A percentile compares a stretch with the other conserved stretches of the same genome.
These are phyloP conservation scores for Empis livida DNA, from an alignment of 2,888 invertebrate species.

Conservation along the genomic window DNA sequence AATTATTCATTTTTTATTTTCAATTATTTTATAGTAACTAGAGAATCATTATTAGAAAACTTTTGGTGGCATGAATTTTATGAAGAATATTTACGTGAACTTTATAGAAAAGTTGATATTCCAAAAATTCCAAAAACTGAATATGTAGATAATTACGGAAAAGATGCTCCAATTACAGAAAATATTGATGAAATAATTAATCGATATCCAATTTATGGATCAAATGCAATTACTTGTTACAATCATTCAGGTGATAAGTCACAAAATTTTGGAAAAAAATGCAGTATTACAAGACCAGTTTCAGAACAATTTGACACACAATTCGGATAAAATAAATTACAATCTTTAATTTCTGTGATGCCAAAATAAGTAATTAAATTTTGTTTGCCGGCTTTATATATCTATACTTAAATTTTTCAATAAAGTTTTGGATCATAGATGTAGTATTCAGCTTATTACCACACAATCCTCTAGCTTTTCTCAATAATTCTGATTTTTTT, in stretches of 20 bases:
- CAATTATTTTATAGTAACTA: too few relatives aligned
- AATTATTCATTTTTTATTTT: too few relatives aligned
- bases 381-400: too few relatives aligned
- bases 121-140: slow-evolving; percentile 17
- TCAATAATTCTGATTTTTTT: too few relatives aligned
- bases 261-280: slow-evolving; percentile 22
- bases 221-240: slow-evolving; percentile 26
- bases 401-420: too few relatives aligned
- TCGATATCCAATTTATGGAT: slow-evolving; percentile 27
- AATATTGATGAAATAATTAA: slow-evolving; percentile 19
- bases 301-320: slow-evolving; percentile 22
- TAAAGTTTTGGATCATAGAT: too few relatives aligned
- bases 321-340: slow-evolving; percentile 20
- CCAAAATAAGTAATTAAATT: too few relatives aligned
- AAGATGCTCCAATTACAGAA: slow-evolving; percentile 14
- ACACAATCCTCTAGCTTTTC: too few relatives aligned
- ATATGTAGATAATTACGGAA: slow-evolving; percentile 27
- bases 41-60: slow-evolving; percentile 24
- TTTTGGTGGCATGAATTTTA: slow-evolving; percentile 30
- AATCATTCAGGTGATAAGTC: slow-evolving; percentile 26
- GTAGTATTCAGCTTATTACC: too few relatives aligned
- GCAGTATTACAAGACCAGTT: slow-evolving; percentile 22
- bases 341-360: too few relatives aligned
- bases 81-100: slow-evolving; percentile 26
- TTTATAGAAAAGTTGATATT: slow-evolving; percentile 12